Evolutionary conservation across 2,113 vertebrate species (phyloP).

Genomic region (Baryphthengus martii): DNA sequence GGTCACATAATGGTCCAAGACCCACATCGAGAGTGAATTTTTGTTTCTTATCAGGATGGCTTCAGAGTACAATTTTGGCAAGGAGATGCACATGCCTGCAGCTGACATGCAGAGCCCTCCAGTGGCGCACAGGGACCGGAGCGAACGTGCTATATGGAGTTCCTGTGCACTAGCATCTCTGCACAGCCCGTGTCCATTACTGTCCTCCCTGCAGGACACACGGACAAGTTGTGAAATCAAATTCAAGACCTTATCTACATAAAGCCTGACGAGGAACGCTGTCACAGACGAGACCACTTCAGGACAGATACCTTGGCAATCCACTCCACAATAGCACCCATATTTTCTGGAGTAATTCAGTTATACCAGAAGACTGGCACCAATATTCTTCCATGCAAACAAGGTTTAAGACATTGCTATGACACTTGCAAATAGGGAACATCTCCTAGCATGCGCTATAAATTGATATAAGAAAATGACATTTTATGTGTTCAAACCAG

Average conservation of each 20-base stretch:
- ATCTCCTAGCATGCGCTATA: not conserved
- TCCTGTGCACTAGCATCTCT: not conserved
- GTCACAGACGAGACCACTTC: not conserved
- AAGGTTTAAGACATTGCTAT: not conserved
- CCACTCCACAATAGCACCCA: not conserved
- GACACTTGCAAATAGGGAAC: not conserved
- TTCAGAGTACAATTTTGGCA: not conserved
- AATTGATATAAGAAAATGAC: rapidly evolving
- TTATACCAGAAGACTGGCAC: not conserved
- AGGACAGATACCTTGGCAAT: not conserved
- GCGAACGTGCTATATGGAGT: not conserved
- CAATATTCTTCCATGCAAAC: not conserved
- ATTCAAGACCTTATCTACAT: not conserved
- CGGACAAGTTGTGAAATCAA: not conserved
- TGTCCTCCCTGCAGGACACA: not conserved
- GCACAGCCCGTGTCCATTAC: not conserved
- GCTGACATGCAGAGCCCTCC: not conserved
- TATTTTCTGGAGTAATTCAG: not conserved
- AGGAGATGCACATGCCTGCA: rapidly evolving
- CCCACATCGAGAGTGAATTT: not conserved
- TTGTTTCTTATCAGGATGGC: not conserved
- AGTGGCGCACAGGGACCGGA: not conserved
- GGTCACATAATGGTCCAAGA: not conserved
- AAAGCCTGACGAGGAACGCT: not conserved
- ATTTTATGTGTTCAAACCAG: not conserved